These are phyloP conservation scores for Aphyosemion australe DNA, from an alignment of 2,113 vertebrate genomes.

Conservation along the genomic window DNA sequence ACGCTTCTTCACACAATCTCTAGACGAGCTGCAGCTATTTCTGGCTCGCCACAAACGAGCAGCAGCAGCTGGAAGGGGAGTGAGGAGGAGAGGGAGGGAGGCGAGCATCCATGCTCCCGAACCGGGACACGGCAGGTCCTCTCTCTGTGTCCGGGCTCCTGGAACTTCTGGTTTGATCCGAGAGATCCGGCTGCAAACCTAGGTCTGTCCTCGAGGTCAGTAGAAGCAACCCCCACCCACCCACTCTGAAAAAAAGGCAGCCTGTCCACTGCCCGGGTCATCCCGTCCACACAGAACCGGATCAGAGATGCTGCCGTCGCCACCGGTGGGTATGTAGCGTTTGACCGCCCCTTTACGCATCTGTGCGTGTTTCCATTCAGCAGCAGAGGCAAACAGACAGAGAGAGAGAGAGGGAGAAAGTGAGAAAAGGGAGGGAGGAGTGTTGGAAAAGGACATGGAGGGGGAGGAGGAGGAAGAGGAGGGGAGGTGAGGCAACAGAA, in stretches of 20 bases:
- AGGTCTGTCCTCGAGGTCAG: slow-evolving; percentile 9
- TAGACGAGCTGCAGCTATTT: slow-evolving; percentile 57
- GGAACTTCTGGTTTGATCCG: slow-evolving; percentile 14
- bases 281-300: slow-evolving; percentile 18
- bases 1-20: slow-evolving; percentile 45
- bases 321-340: slow-evolving; percentile 60
- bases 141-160: slow-evolving; percentile 19
- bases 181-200: slow-evolving; percentile 3
- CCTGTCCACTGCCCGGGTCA: slow-evolving; percentile 22
- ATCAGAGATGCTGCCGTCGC: slow-evolving; percentile 40
- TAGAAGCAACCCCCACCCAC: slow-evolving; percentile 15
- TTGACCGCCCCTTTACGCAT: slow-evolving; percentile 75
- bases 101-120: slow-evolving; percentile 38
- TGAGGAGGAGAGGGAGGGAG: background rate
- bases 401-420: slow-evolving; percentile 26
- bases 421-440: slow-evolving; percentile 44
- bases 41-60: slow-evolving; percentile 42
- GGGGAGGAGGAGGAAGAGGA: too few relatives aligned
- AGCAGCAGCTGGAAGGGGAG: slow-evolving; percentile 30
- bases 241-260: background rate
- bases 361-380: slow-evolving; percentile 78
- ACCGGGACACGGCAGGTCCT: slow-evolving; percentile 27
- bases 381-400: slow-evolving; percentile 53
- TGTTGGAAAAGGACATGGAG: slow-evolving; percentile 46
- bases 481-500: slow-evolving; percentile 62